Conservation (phyloP, 2,113 vertebrate genomes). For the Chunga burmeisteri region DNA sequence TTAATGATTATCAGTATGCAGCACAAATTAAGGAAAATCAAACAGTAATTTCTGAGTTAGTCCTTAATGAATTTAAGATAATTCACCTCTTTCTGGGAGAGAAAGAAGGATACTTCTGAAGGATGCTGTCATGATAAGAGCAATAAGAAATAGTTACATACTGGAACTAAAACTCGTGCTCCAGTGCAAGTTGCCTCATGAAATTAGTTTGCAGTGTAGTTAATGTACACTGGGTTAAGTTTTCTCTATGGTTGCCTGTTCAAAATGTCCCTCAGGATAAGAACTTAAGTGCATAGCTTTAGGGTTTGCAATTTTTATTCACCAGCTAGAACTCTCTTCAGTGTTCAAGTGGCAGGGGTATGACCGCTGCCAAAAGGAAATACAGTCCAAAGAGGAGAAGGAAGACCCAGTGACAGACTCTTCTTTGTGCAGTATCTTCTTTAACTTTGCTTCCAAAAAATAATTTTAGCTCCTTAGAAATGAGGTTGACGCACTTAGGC, state of each 20-base stretch:
- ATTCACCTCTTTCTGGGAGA: neutral
- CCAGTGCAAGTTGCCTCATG: neutral
- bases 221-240: neutral
- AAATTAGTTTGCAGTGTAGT: neutral
- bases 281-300: neutral
- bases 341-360: neutral
- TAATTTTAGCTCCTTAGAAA: conserved; percentile 7
- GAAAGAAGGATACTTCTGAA: neutral
- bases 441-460: conserved; percentile 6
- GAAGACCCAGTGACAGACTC: neutral
- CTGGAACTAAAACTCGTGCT: neutral
- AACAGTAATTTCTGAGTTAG: neutral
- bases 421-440: neutral
- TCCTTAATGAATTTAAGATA: neutral
- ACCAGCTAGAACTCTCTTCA: neutral
- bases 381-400: neutral
- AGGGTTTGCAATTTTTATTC: neutral
- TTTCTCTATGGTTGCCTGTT: neutral
- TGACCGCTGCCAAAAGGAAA: neutral
- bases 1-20: neutral
- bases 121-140: neutral
- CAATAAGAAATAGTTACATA: neutral
- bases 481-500: conserved; percentile 9
- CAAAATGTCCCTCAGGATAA: neutral
- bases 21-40: neutral